Evolutionary conservation across 1,140 invertebrate species (phyloP).

Genomic region (Chrysoperla carnea): DNA sequence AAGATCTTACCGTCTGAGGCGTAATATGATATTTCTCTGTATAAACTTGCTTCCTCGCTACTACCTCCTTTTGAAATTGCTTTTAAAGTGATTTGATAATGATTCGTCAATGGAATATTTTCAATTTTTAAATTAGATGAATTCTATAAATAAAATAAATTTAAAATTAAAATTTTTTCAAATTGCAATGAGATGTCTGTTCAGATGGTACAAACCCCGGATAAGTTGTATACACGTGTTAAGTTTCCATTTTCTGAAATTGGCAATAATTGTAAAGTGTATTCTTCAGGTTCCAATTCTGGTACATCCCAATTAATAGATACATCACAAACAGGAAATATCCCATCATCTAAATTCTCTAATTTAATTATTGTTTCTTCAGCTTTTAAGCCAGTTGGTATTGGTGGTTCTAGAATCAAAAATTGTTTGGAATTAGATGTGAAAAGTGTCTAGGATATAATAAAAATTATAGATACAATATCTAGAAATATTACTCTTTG

Average conservation of each 20-base stretch:
- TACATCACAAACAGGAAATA: slow-evolving; percentile 15
- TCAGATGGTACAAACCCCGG: slow-evolving; percentile 15
- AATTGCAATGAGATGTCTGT: not conserved
- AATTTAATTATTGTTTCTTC: slow-evolving; percentile 10
- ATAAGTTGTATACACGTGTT: slow-evolving; percentile 5
- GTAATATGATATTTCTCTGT: slow-evolving; percentile 4
- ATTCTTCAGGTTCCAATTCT: slow-evolving; percentile 20
- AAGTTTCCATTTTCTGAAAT: slow-evolving; percentile 1
- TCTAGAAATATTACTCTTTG: not conserved
- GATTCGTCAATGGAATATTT: slow-evolving; percentile 8
- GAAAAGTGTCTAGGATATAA: too few relatives aligned
- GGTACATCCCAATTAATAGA: slow-evolving; percentile 21
- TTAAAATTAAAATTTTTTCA: slow-evolving; percentile 4
- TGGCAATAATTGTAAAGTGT: slow-evolving; percentile 14
- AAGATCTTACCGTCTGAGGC: not conserved
- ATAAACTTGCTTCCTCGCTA: slow-evolving; percentile 7
- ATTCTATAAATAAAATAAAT: slow-evolving; percentile 12
- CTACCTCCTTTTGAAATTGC: slow-evolving; percentile 18
- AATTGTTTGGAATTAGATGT: too few relatives aligned
- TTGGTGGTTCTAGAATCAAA: slow-evolving; percentile 16
- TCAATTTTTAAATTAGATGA: slow-evolving; percentile 10
- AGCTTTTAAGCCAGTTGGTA: slow-evolving; percentile 11
- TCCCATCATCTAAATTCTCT: not conserved
- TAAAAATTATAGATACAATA: too few relatives aligned
- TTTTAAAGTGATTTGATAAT: slow-evolving; percentile 15